Evolutionary conservation across 30 jellyfish, hydroid and myxozoan genomes (phyloP), one percentile per base, ranked within the genome.

Genomic region (Hydractinia echinata): DNA sequence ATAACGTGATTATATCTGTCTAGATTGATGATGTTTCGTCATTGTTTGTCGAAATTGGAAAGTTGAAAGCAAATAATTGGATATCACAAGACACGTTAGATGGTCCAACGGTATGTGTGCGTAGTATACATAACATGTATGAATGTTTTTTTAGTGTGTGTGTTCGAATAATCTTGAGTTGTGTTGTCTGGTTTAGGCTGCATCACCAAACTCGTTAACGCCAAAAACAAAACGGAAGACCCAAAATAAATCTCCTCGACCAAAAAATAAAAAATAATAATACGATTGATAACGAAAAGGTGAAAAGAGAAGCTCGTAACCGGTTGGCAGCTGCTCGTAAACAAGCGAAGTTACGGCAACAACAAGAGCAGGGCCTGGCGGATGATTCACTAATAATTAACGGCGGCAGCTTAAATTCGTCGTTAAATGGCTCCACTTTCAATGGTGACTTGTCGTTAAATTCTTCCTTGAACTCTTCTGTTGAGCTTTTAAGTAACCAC

Each of bases 11-110:
- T 51, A 3, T 30, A 1, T 10, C 2, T 30, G 51, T 19, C 11
- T 48, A 91, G 97, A 89, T 92, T 10, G 94, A 83, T 62, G 98
- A 92, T 87, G 98, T 92, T 30, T 74, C 79, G 71, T 82, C 88
- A 55, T 81, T 92, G 88, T 92, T 92, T 76, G 89, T 80, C 49
- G 91, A 92, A 64, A 64, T 92, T 62, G 98, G 83, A 19, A 92
- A 87, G 83, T 55, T 87, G 89, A 79, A 95, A 62, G 87, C 84
- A 61, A 92, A 86, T 67, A 76, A 84, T 48, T 92, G 98, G 98
- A 78, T 54, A 64, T 64, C 51, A n/a, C 51, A n/a, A 51, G 74
- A 71, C n/a, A 71, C 9, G 39, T 71, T 71, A 71, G 60, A 71
- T 19, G 55, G 60, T 71, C 55, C 81, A 19, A 19, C 30, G 81